These are phyloP conservation scores for Tetramorium bicarinatum DNA, from an alignment of 2,888 invertebrate species.

Conservation along the genomic window DNA sequence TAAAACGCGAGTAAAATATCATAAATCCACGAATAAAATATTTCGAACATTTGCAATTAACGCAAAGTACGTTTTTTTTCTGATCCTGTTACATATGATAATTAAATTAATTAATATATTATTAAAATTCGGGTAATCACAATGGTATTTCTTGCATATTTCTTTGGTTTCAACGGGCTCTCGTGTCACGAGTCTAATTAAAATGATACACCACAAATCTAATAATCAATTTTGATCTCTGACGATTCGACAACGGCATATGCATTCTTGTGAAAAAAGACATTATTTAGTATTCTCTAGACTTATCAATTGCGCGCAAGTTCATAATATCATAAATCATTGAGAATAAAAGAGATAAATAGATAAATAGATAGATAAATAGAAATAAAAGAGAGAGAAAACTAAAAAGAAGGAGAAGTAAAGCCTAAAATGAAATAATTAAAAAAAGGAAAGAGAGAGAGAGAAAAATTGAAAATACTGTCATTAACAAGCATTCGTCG, in stretches of 20 bases:
- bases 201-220: conserved; percentile 20
- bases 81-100: conserved; percentile 6
- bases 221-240: conserved; percentile 22
- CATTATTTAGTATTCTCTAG: neutral
- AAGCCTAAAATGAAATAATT: conserved; percentile 15
- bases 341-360: conserved; percentile 1
- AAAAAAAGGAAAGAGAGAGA: conserved; percentile 26
- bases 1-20: neutral
- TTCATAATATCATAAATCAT: neutral
- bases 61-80: conserved; percentile 4
- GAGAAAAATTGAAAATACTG: conserved; percentile 63
- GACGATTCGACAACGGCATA: neutral
- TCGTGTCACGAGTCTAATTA: conserved; percentile 15
- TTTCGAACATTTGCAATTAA: conserved; percentile 16
- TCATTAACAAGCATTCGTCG: conserved; percentile 50
- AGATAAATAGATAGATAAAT: conserved; percentile 40
- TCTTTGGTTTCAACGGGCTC: conserved; percentile 34
- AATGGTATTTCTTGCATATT: conserved; percentile 12
- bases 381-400: neutral
- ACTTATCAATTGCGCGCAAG: conserved; percentile 11
- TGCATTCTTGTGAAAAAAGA: conserved; percentile 1
- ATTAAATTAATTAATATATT: neutral
- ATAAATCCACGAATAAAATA: conserved; percentile 11
- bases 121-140: conserved; percentile 5
- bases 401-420: conserved; percentile 35